These are phyloP conservation scores for Eristalis intricaria DNA, from an alignment of 2,888 invertebrate genomes.

Conservation along the genomic window DNA sequence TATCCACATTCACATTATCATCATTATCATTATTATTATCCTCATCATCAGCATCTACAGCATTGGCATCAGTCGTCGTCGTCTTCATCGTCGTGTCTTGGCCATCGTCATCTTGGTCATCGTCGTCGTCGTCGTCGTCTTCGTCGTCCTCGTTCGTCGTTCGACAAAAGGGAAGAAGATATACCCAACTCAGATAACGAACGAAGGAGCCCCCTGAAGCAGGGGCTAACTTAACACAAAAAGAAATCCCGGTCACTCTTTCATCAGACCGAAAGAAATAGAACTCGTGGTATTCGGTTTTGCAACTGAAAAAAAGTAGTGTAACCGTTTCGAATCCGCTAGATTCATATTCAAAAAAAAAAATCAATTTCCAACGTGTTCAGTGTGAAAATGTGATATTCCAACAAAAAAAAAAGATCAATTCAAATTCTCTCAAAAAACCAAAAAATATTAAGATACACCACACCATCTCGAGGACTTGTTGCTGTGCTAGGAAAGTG, in stretches of 20 bases:
- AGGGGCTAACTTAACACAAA: slow-evolving; percentile 6
- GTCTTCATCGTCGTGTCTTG: slow-evolving; percentile 51
- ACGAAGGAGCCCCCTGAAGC: slow-evolving; percentile 19
- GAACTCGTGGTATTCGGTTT: slow-evolving; percentile 25
- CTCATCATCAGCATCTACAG: not conserved
- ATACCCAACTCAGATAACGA: slow-evolving; percentile 60
- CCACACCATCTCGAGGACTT: not conserved
- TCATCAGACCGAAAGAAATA: slow-evolving; percentile 43
- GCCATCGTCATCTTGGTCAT: slow-evolving; percentile 39
- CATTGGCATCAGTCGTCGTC: slow-evolving; percentile 34
- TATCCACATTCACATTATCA: slow-evolving; percentile 16
- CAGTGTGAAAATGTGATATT: not conserved
- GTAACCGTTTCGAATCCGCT: not conserved
- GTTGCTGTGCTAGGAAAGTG: not conserved
- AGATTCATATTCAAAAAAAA: not conserved
- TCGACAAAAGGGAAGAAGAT: slow-evolving; percentile 44
- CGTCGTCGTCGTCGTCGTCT: slow-evolving; percentile 49
- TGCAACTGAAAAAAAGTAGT: not conserved
- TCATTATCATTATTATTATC: slow-evolving; percentile 8
- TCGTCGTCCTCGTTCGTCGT: slow-evolving; percentile 5
- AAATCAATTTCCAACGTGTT: not conserved
- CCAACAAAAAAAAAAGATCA: not conserved
- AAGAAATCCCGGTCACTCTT: slow-evolving; percentile 39
- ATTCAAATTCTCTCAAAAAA: not conserved
- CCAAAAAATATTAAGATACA: not conserved